Conservation (phyloP, 2,113 vertebrate species). For the Odocoileus hemionus region DNA sequence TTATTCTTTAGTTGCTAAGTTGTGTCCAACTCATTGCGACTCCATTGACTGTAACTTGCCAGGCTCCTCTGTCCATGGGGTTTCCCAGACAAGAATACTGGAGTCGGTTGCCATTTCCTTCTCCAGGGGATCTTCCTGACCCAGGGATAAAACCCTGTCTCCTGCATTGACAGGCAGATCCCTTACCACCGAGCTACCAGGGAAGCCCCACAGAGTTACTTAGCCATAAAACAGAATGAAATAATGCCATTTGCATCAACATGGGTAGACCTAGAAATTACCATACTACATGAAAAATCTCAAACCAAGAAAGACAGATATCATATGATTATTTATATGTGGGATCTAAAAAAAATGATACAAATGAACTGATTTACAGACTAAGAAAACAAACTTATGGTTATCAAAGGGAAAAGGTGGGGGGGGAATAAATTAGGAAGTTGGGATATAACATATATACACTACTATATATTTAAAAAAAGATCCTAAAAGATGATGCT, state of each 20-base stretch:
- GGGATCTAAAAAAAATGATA: neutral
- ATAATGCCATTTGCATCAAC: neutral
- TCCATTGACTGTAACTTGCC: neutral
- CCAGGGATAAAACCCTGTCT: neutral
- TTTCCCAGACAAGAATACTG: neutral
- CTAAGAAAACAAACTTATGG: neutral
- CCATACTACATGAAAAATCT: neutral
- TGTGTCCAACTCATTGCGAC: neutral
- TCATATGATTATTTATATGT: neutral
- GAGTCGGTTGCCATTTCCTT: neutral
- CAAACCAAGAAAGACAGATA: neutral
- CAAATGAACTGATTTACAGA: neutral
- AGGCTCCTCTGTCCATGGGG: neutral
- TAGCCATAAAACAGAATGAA: neutral
- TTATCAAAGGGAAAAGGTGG: neutral
- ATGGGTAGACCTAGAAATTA: neutral
- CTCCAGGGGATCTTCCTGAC: neutral
- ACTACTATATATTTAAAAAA: neutral
- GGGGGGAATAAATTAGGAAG: neutral
- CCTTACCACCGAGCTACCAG: neutral
- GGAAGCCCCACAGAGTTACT: neutral
- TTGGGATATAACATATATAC: neutral
- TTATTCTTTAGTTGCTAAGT: neutral
- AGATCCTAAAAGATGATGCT: too few relatives aligned
- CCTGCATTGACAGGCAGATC: neutral